Evolutionary conservation across 35 echinoderm and acorn worm genomes (phyloP).

Genomic region (Eucidaris tribuloides): DNA sequence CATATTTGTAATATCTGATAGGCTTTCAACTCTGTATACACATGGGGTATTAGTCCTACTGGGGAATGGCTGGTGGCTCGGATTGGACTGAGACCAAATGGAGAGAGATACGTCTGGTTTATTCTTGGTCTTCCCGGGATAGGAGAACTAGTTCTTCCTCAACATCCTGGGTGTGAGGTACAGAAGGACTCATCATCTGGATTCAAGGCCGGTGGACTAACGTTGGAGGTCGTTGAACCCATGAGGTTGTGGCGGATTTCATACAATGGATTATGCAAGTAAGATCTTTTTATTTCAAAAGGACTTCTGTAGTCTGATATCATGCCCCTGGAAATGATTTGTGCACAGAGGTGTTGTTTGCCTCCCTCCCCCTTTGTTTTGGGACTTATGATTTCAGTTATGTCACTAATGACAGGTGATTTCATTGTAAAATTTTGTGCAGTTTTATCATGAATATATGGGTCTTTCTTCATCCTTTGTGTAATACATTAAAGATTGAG

Average conservation of each 20-base stretch:
- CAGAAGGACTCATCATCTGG: background rate
- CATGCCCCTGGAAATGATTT: no score
- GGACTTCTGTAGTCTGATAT: no score
- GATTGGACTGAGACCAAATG: background rate
- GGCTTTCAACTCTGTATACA: conserved; percentile 23
- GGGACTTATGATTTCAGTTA: no score
- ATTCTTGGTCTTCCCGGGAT: conserved; percentile 36
- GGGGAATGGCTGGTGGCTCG: conserved; percentile 10
- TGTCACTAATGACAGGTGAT: no score
- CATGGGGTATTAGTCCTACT: conserved; percentile 2
- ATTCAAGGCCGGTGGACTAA: conserved; percentile 22
- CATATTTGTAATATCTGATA: no score
- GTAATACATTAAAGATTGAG: no score
- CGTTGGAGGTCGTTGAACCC: conserved; percentile 28
- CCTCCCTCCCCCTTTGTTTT: no score
- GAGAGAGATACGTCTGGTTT: conserved; percentile 17
- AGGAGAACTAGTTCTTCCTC: conserved; percentile 28
- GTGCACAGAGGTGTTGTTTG: no score
- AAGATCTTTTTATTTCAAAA: background rate
- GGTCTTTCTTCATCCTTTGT: no score
- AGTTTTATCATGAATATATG: no score
- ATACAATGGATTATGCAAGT: conserved; percentile 60
- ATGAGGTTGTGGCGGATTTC: conserved; percentile 47
- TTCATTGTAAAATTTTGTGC: no score
- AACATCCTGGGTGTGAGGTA: conserved; percentile 22